These are phyloP conservation scores for Eupleurogrammus muticus DNA, from an alignment of 2,797 vertebrate genomes.

Conservation along the genomic window DNA sequence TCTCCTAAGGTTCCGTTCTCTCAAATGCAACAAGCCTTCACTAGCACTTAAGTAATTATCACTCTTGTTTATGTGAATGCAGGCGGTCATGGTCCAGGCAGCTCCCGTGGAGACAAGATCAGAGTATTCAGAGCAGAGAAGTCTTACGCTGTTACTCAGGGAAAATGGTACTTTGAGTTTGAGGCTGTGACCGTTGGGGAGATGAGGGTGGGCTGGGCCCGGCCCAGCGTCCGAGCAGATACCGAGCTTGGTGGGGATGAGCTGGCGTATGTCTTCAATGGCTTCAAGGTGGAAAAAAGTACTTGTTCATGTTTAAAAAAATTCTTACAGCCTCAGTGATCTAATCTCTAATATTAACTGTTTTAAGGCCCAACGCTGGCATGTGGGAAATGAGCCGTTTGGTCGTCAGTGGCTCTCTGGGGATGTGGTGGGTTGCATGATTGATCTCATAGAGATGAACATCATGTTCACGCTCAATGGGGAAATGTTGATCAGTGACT, in stretches of 20 bases:
- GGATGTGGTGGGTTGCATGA: constrained; percentile 95
- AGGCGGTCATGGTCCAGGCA: constrained; percentile 79
- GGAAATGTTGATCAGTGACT: constrained; percentile 95
- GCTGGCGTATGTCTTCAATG: constrained; percentile 93
- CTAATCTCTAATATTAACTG: background rate
- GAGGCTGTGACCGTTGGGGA: constrained; percentile 93
- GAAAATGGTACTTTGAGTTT: constrained; percentile 97
- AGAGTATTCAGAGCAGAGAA: constrained; percentile 94
- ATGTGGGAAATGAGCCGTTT: constrained; percentile 92
- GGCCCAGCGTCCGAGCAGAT: constrained; percentile 89
- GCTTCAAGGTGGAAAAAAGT: constrained; percentile 85
- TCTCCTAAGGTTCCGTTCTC: no score
- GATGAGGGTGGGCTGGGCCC: constrained; percentile 96
- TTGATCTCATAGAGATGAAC: constrained; percentile 91
- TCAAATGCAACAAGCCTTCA: no score
- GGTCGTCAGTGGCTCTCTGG: constrained; percentile 92
- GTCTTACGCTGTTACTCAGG: constrained; percentile 88
- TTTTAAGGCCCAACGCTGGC: constrained; percentile 93
- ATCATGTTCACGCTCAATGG: constrained; percentile 97
- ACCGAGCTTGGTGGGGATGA: constrained; percentile 92
- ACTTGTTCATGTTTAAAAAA: background rate
- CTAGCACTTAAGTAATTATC: constrained; percentile 1
- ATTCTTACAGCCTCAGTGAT: background rate
- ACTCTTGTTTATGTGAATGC: constrained; percentile 27
- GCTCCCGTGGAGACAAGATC: constrained; percentile 83